A percentile compares a stretch with the other conserved stretches of the same genome.
These are phyloP conservation scores for Aphelenchoides avenae DNA, from an alignment of 1,140 invertebrate genomes.

Conservation along the genomic window DNA sequence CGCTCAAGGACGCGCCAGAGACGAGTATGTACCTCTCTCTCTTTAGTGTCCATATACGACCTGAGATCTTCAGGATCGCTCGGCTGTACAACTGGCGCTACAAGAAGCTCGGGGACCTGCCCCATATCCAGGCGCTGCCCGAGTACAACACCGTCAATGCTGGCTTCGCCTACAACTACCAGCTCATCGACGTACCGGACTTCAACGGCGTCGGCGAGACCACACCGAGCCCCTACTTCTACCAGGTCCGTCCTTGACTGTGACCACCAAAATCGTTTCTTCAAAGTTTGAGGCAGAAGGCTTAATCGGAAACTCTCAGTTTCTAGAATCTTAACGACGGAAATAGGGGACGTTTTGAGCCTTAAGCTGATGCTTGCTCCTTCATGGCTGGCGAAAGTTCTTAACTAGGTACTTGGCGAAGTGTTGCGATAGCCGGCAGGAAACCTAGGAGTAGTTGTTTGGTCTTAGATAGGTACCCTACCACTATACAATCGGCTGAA, in stretches of 20 bases:
- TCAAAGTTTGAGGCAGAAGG: conserved; percentile 3
- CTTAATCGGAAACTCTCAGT: no score
- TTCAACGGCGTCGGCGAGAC: conserved; percentile 94
- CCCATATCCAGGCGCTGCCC: conserved; percentile 74
- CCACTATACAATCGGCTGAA: no score
- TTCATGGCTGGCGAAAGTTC: no score
- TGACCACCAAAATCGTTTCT: conserved; percentile 5
- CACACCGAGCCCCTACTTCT: conserved; percentile 96
- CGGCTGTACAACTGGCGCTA: conserved; percentile 96
- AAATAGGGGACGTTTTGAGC: no score
- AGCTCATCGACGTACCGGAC: conserved; percentile 91
- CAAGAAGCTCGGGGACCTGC: conserved; percentile 83
- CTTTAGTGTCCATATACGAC: conserved; percentile 2
- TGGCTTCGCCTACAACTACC: conserved; percentile 86
- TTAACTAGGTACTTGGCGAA: no score
- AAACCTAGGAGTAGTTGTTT: no score
- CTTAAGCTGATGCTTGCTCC: no score
- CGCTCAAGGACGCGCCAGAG: conserved; percentile 87
- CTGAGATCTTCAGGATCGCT: conserved; percentile 70
- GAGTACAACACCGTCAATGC: conserved; percentile 86
- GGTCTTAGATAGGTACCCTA: no score
- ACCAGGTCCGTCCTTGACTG: conserved; percentile 70
- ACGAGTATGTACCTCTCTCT: conserved; percentile 55
- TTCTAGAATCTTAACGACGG: no score
- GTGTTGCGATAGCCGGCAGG: no score